Evolutionary conservation across 2,113 vertebrate genomes (phyloP).

Genomic region (Microtus ochrogaster): DNA sequence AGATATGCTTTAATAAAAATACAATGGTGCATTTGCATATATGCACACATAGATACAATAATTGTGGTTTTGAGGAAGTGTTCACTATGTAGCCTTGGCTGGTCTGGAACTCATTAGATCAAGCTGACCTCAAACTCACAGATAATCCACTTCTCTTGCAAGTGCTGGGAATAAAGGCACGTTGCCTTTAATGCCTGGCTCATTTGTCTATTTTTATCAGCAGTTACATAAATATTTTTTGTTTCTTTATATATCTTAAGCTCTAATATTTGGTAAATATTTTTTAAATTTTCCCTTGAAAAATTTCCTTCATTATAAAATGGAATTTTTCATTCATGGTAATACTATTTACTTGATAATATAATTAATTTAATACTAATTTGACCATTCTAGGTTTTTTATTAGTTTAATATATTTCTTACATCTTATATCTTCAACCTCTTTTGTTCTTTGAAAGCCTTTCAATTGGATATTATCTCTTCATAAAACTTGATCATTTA

Average conservation of each 20-base stretch:
- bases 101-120: not conserved
- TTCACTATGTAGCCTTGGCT: not conserved
- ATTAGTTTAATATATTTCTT: not conserved
- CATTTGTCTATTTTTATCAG: not conserved
- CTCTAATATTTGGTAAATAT: not conserved
- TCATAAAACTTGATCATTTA: not conserved
- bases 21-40: not conserved
- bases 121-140: not conserved
- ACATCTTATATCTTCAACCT: not conserved
- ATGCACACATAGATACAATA: not conserved
- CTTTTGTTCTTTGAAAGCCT: conserved; percentile 25
- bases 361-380: not conserved
- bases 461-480: not conserved
- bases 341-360: not conserved
- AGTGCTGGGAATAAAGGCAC: not conserved
- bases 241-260: not conserved
- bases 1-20: not conserved
- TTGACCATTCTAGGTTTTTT: not conserved
- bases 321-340: not conserved
- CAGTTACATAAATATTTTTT: not conserved
- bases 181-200: not conserved
- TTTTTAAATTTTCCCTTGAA: not conserved
- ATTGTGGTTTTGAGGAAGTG: not conserved
- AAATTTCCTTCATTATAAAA: conserved; percentile 32
- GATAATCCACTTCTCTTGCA: not conserved